Evolutionary conservation across 2,113 vertebrate species (phyloP).

Genomic region (Chaetops frenatus): DNA sequence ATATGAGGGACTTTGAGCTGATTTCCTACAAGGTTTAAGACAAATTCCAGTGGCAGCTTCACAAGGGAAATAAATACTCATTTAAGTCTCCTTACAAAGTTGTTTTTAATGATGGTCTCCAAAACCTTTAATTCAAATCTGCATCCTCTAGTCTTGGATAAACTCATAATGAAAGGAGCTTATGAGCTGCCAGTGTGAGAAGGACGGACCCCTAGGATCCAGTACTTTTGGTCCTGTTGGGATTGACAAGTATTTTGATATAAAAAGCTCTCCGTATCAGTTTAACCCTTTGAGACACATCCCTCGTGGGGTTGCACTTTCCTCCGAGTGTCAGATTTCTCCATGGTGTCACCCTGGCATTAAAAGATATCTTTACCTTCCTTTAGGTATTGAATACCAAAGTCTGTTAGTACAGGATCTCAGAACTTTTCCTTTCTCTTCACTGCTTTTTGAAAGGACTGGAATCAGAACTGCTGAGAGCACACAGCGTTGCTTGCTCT

Average conservation of each 20-base stretch:
- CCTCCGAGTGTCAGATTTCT: not conserved
- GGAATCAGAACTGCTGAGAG: not conserved
- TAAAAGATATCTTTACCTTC: not conserved
- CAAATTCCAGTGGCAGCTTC: not conserved
- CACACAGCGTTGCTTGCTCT: not conserved
- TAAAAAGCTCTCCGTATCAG: rapidly evolving
- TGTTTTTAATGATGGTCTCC: not conserved
- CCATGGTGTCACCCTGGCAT: not conserved
- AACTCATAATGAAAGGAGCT: not conserved
- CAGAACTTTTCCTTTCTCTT: not conserved
- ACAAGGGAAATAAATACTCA: not conserved
- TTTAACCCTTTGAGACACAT: not conserved
- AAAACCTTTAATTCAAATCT: not conserved
- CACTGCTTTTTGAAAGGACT: not conserved
- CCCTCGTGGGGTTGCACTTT: rapidly evolving
- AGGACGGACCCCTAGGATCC: rapidly evolving
- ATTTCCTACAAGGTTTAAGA: conserved; percentile 11
- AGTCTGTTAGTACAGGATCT: not conserved
- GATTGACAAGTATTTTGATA: not conserved
- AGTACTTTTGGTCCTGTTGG: not conserved
- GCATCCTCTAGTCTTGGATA: not conserved
- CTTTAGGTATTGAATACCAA: not conserved
- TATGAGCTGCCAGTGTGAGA: not conserved
- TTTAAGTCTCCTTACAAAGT: not conserved
- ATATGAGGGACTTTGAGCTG: not conserved